Evolutionary conservation across 2,113 vertebrate species (phyloP), one percentile per base, ranked within the genome.

Genomic region (Tragelaphus buxtoni): DNA sequence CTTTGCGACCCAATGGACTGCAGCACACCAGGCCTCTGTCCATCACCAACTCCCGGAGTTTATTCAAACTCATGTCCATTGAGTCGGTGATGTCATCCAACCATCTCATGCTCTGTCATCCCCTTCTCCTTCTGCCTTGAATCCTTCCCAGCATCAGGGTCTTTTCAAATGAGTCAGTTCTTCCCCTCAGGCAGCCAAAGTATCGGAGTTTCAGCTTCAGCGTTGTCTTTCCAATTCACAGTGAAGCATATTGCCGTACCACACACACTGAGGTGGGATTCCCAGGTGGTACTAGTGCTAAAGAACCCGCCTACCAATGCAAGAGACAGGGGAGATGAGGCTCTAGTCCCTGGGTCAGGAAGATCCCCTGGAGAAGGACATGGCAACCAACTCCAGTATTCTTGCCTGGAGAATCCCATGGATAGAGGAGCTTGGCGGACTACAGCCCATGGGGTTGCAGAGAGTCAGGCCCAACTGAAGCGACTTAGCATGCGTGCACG

Each of bases 11-110:
- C 65, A 0, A 22, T 22, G 18, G 18, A 39, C 18, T 5, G 9
- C 9, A 69, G 65, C n/a, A 39, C 0, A 0, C 65, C 65, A 39
- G n/a, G n/a, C 65, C n/a, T 69, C 18, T 39, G 65, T 39, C 65
- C n/a, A 69, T 39, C n/a, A 39, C 9, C n/a, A 22, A 22, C 65
- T 5, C 9, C n/a, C 0, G 0, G 65, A 35, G 17, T 22, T 22
- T 10, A 22, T 4, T 3, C n/a, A 69, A 1, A 69, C n/a, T 35
- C 65, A 69, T 11, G n/a, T 35, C 65, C n/a, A 22, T 69, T 11
- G 65, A 69, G 65, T 39, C 4, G 0, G 65, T 35, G 65, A 69
- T 22, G 18, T 0, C 18, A 39, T 35, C n/a, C n/a, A 69, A 11
- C n/a, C 65, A 35, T 69, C 18, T 69, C 65, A 69, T 69, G 18